phyloP scores from a whole-genome alignment of 2,797 vertebrate genomes.

The Hyperoplus immaculatus region DNA sequence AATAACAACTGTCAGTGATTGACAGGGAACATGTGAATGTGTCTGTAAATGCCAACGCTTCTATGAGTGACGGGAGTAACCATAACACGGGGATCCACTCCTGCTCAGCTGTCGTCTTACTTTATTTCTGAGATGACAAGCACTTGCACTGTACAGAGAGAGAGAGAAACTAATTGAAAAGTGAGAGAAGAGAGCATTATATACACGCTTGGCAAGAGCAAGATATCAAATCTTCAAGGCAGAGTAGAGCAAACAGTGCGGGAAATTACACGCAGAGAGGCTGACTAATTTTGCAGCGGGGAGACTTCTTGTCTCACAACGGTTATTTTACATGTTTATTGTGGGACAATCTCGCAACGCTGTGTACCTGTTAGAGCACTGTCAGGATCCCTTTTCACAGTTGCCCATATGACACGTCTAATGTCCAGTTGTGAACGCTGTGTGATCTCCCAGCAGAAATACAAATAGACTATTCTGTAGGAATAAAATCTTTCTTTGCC shows the following conservation, averaged over 20 bases:
- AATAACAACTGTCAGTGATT: constrained; percentile 2
- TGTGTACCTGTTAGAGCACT: constrained; percentile 2
- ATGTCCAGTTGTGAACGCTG: constrained; percentile 51
- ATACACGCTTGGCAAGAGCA: constrained; percentile 45
- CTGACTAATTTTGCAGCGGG: constrained; percentile 57
- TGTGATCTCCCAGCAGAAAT: constrained; percentile 72
- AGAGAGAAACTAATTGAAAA: constrained; percentile 32
- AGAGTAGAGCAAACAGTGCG: constrained; percentile 57
- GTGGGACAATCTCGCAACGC: constrained; percentile 1
- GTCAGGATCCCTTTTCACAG: constrained; percentile 50
- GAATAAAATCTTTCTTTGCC: constrained; percentile 59
- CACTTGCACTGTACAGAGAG: constrained; percentile 27
- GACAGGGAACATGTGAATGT: constrained; percentile 3
- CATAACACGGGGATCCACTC: constrained; percentile 41
- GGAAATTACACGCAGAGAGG: constrained; percentile 59
- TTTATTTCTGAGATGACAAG: constrained; percentile 50
- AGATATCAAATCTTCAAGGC: constrained; percentile 67
- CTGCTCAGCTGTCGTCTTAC: constrained; percentile 49
- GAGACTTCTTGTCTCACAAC: constrained; percentile 30
- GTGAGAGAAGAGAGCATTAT: constrained; percentile 43
- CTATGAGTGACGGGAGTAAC: constrained; percentile 47
- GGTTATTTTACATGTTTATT: constrained; percentile 63
- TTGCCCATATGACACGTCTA: constrained; percentile 62
- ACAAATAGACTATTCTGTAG: constrained; percentile 48
- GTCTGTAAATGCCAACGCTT: constrained; percentile 16